A percentile compares a stretch with the other conserved stretches of the same genome.
These are phyloP conservation scores for Diplodus puntazzo DNA, from an alignment of 2,797 vertebrate genomes.

Conservation along the genomic window DNA sequence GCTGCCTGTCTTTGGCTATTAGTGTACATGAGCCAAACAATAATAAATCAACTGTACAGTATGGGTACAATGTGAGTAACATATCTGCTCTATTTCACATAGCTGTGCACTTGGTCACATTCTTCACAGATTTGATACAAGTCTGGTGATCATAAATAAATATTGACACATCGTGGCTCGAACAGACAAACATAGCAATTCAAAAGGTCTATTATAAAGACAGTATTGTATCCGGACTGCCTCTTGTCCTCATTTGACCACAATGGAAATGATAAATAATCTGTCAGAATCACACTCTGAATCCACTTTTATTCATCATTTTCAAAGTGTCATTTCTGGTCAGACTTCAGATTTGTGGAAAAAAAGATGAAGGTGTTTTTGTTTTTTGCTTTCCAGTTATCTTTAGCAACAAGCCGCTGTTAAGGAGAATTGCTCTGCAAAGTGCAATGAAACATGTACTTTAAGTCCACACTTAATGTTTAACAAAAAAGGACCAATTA, in stretches of 20 bases:
- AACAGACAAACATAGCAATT: not conserved
- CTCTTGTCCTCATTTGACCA: not conserved
- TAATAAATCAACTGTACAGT: slow-evolving; percentile 18
- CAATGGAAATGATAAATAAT: not conserved
- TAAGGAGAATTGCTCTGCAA: slow-evolving; percentile 2
- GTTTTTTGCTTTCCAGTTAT: slow-evolving; percentile 13
- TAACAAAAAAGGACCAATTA: slow-evolving; percentile 36
- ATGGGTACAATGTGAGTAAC: not conserved
- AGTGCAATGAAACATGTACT: slow-evolving; percentile 19
- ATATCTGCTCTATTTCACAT: not conserved
- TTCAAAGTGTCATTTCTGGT: not conserved
- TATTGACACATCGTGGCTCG: not conserved
- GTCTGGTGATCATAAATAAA: not conserved
- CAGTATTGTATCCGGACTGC: not conserved
- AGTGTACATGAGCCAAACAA: slow-evolving; percentile 10
- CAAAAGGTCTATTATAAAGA: not conserved
- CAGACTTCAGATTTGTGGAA: not conserved
- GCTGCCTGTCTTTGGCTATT: slow-evolving; percentile 11
- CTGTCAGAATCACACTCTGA: not conserved
- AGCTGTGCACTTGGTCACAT: not conserved
- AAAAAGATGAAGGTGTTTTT: not conserved
- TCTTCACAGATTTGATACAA: not conserved
- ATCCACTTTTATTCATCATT: not conserved
- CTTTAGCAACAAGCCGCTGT: slow-evolving; percentile 9
- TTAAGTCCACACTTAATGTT: slow-evolving; percentile 21